These are phyloP conservation scores for human DNA, from an alignment of 2,113 vertebrate genomes.

Conservation along the genomic window DNA sequence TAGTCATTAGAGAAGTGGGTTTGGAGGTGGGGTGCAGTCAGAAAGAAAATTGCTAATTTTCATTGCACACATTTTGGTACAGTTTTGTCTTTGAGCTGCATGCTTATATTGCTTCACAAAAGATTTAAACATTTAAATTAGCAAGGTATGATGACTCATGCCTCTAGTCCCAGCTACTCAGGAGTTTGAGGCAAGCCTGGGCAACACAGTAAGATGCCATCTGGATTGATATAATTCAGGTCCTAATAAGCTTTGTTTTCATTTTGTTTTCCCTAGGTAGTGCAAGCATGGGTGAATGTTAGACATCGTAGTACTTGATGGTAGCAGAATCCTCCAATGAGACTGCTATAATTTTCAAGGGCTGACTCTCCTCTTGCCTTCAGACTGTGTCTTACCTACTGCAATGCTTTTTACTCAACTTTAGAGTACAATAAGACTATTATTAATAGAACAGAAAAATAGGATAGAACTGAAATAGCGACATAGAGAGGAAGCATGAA, in stretches of 20 bases:
- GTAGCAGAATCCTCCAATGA: accelerated
- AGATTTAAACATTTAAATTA: background rate
- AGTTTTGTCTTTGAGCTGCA: background rate
- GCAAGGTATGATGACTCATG: background rate
- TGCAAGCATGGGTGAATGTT: background rate
- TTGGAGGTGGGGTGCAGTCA: background rate
- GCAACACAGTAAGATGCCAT: no score
- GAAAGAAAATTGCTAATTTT: background rate
- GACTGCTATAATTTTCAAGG: no score
- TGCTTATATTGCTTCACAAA: background rate
- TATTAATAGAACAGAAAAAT: background rate
- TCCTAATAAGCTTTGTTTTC: background rate
- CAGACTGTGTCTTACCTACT: background rate
- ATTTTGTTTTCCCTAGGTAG: background rate
- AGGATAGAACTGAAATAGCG: background rate
- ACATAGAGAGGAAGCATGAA: background rate
- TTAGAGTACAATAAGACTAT: background rate
- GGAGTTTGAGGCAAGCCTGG: background rate
- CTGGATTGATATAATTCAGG: background rate
- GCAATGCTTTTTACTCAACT: background rate
- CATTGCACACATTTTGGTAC: background rate
- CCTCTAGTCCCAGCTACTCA: background rate
- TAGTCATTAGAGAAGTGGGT: background rate
- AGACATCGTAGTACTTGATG: background rate
- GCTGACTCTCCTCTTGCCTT: background rate